Evolutionary conservation across 2,888 invertebrate genomes (phyloP).

Genomic region (Scaptomyza cyrtandrae): DNA sequence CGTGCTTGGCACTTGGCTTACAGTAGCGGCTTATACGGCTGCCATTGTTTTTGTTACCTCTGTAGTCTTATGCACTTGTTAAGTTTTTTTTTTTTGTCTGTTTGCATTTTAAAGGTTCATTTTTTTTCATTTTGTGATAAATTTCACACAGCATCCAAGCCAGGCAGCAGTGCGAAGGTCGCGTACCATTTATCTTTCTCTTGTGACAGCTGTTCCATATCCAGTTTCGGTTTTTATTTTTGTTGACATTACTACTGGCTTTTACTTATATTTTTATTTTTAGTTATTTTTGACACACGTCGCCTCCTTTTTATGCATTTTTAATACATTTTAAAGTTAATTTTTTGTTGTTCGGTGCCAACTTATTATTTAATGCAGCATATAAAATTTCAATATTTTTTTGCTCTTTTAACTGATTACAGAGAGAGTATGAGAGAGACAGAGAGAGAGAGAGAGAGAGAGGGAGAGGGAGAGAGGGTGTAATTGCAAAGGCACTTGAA

Average conservation of each 20-base stretch:
- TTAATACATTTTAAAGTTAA: conserved; percentile 74
- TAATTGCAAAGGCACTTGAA: conserved; percentile 52
- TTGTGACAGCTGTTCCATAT: conserved; percentile 59
- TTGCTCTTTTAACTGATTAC: conserved; percentile 59
- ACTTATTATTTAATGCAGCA: conserved; percentile 49
- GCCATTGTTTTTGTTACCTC: conserved; percentile 21
- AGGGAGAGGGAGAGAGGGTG: conserved; percentile 12
- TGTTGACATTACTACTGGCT: no score
- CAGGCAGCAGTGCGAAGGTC: conserved; percentile 73
- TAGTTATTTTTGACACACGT: conserved; percentile 15
- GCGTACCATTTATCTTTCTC: conserved; percentile 71
- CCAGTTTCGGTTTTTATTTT: conserved; percentile 38
- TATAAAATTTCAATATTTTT: conserved; percentile 75
- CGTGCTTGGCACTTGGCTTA: conserved; percentile 24
- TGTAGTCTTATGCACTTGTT: conserved; percentile 42
- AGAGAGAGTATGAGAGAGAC: background rate
- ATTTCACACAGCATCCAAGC: conserved; percentile 62
- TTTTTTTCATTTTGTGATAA: conserved; percentile 18
- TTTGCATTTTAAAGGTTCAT: no score
- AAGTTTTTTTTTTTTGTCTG: conserved; percentile 42
- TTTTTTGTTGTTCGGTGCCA: conserved; percentile 36
- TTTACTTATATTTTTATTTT: conserved; percentile 27
- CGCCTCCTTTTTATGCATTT: conserved; percentile 62
- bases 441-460: conserved; percentile 11
- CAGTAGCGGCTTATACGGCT: conserved; percentile 50